Conservation (phyloP, 2,888 invertebrate genomes). For the Gymnocheta viridis region DNA sequence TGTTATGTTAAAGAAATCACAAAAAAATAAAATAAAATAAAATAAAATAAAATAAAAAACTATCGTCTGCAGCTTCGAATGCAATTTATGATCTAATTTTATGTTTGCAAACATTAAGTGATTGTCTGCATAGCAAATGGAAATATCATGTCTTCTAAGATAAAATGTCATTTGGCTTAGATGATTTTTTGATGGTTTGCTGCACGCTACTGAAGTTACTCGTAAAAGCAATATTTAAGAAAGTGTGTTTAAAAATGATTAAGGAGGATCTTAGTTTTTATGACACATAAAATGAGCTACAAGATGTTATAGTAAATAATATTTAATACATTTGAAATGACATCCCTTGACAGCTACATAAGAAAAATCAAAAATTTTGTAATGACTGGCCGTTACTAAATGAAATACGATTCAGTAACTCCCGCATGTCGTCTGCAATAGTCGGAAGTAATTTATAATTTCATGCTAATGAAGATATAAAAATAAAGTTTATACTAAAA, state of each 20-base stretch:
- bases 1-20: not conserved
- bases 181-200: constrained; percentile 17
- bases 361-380: not conserved
- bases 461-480: not conserved
- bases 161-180: not conserved
- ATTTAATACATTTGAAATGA: not conserved
- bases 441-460: not conserved
- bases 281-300: not conserved
- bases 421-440: not conserved
- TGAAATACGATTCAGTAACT: not conserved
- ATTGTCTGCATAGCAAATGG: constrained; percentile 42
- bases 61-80: constrained; percentile 7
- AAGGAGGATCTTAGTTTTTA: not conserved
- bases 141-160: constrained; percentile 36
- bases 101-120: constrained; percentile 37
- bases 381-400: not conserved
- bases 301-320: not conserved
- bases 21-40: no score
- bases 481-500: no score
- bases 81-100: constrained; percentile 53
- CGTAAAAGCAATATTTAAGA: not conserved
- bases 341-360: not conserved
- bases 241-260: not conserved
- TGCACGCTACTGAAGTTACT: constrained; percentile 8
- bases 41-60: no score